phyloP scores from a whole-genome alignment of 2,888 invertebrate genomes.

The Himalopsyche kuldschensis region DNA sequence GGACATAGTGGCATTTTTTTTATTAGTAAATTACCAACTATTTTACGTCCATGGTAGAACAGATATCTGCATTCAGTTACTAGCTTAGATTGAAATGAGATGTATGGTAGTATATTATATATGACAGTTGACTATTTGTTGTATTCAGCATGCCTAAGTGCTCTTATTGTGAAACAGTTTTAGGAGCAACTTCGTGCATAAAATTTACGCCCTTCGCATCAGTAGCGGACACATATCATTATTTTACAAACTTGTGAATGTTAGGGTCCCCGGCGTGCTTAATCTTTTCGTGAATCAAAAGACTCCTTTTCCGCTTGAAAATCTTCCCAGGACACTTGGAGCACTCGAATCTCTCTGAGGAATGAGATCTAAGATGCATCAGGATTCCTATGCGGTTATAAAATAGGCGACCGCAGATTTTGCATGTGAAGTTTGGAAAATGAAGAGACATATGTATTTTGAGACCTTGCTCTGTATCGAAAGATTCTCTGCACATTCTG shows the following conservation, averaged over 20 bases:
- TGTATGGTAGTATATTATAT: too few relatives aligned
- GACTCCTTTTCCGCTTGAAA: neutral
- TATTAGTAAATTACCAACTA: too few relatives aligned
- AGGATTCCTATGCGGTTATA: neutral
- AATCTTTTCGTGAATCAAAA: neutral
- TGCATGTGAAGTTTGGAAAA: conserved; percentile 8
- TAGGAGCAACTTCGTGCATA: too few relatives aligned
- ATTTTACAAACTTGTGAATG: neutral
- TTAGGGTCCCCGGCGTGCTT: neutral
- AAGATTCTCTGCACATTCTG: conserved; percentile 4
- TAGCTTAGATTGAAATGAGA: too few relatives aligned
- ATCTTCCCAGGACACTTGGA: neutral
- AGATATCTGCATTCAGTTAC: too few relatives aligned
- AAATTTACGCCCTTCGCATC: neutral
- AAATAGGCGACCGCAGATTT: conserved; percentile 4
- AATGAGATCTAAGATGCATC: neutral
- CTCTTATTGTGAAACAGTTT: neutral
- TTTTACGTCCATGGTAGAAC: too few relatives aligned
- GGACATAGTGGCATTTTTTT: too few relatives aligned
- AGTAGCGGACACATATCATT: neutral
- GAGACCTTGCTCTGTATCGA: neutral
- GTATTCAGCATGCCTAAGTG: neutral
- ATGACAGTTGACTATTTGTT: too few relatives aligned
- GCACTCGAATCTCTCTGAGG: neutral
- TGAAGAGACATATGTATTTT: conserved; percentile 4